Evolutionary conservation across 35 echinoderm and acorn worm genomes (phyloP), one percentile per base, ranked within the genome.

Genomic region (Diadema setosum): DNA sequence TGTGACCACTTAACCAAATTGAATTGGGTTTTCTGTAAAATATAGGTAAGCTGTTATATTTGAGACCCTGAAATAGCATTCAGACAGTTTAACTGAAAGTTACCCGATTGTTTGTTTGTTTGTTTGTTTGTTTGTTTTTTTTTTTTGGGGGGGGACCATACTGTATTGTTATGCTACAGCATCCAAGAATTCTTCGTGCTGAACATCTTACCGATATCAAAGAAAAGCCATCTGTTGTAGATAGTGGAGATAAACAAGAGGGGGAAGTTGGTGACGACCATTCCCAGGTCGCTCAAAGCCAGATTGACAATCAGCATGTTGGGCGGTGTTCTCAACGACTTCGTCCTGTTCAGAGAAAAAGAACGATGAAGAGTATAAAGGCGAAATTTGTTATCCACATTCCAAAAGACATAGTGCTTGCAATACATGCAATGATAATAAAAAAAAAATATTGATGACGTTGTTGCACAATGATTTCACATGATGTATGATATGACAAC

Each of bases 291-390:
- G 49, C 93, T 94, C 15, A 86, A 78, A 3, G 93, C 89, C 24
- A 94, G 48, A 25, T 94, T 94, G 20, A 94, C 88, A 46, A 91
- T 91, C 39, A 94, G 88, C 45, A 86, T 86, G 37, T 94, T 94
- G 0, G 93, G 93, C 18, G 93, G 70, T n/a, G 93, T 91, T 16
- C 88, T 40, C 0, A 94, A 48, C 5, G 82, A 76, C 42, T 90
- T 91, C 26, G 93, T 94, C 59, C 93, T 94, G 93, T 45, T 37
- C 30, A 70, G 23, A 61, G 40, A 16, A 94, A 63, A 3, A 49
- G 7, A 46, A 36, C 12, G 20, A 70, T 86, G n/a, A 8, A 81
- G 16, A 70, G 9, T n/a, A 70, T 36, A 25, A n/a, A 29, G 65
- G 3, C 16, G 12, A 57, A 21, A 57, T 57, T 57, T 57, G 52